Evolutionary conservation across 2,888 invertebrate species (phyloP), one percentile per base, ranked within the genome.

Genomic region (Trichogramma evanescens): DNA sequence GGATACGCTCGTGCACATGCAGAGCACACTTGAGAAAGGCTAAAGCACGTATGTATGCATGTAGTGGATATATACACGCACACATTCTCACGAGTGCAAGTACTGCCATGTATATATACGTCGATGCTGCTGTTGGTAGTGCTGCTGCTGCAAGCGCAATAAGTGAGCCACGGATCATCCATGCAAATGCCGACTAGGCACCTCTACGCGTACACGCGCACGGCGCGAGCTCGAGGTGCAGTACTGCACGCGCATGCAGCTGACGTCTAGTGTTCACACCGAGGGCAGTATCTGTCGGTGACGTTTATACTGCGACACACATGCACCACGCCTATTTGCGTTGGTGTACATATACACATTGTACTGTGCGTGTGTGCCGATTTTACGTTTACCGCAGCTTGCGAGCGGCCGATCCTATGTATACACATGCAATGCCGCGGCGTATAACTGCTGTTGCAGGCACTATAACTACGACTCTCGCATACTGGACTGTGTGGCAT

Each of bases 251-350:
- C 67, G 68, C 67, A 71, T 70, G 76, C 69, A 68, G 66, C 63
- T 76, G 76, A 77, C 77, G 71, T 77, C 72, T 73, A 77, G 76
- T 76, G 72, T 68, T 46, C 53, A 65, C 26, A 26, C 26, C 26
- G 26, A n/a, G 26, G 26, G 26, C 26, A 26, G 26, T 26, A 26
- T 26, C 76, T 77, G 77, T 69, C 66, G 69, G 71, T 77, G 77
- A 77, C 76, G 70, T 75, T 77, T 76, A 63, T 59, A 74, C 77
- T 70, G 73, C 71, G 69, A 2, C 26, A 26, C 55, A 41, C 50
- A 10, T 41, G 53, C 45, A 44, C 50, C 74, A 76, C 76, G 74
- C 71, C 52, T 54, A 51, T 51, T 3, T 26, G 26, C 2, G 26
- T 26, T 3, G 26, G 26, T 26, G 26, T 26, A 26, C 26, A 2